A percentile compares a stretch with the other conserved stretches of the same genome.
Evolutionary conservation across 2,797 vertebrate species (phyloP).

Genomic region (Paratrypauchen microcephalus): DNA sequence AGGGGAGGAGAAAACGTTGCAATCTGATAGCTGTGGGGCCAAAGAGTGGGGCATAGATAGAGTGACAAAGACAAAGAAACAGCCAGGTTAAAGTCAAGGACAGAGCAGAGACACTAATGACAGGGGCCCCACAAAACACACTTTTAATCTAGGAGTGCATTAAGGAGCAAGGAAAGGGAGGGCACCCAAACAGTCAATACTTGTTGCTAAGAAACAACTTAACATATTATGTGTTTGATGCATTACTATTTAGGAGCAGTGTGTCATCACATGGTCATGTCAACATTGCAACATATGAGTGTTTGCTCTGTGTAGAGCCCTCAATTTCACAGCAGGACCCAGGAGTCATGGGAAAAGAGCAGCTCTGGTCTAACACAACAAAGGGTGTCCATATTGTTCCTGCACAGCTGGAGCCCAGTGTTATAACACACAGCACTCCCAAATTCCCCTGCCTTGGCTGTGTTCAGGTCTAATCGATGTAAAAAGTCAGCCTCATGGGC

Average conservation of each 20-base stretch:
- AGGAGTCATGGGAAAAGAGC: conserved; percentile 51
- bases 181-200: conserved; percentile 4
- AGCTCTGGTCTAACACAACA: conserved; percentile 44
- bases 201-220: conserved; percentile 48
- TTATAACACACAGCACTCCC: conserved; percentile 12
- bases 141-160: conserved; percentile 1
- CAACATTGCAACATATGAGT: conserved; percentile 17
- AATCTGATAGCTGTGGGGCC: conserved; percentile 71
- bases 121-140: background rate
- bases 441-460: background rate
- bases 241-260: conserved; percentile 25
- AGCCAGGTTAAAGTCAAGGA: conserved; percentile 42
- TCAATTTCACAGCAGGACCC: conserved; percentile 34
- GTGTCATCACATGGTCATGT: conserved; percentile 16
- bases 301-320: conserved; percentile 18
- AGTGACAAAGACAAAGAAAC: conserved; percentile 47
- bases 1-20: conserved; percentile 61
- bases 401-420: conserved; percentile 36
- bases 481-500: conserved; percentile 23
- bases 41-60: conserved; percentile 60
- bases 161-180: conserved; percentile 1
- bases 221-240: conserved; percentile 18
- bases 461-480: conserved; percentile 35
- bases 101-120: conserved; percentile 16
- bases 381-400: conserved; percentile 48